Conservation (phyloP, 2,888 invertebrate species). For the Hololepta plana region DNA sequence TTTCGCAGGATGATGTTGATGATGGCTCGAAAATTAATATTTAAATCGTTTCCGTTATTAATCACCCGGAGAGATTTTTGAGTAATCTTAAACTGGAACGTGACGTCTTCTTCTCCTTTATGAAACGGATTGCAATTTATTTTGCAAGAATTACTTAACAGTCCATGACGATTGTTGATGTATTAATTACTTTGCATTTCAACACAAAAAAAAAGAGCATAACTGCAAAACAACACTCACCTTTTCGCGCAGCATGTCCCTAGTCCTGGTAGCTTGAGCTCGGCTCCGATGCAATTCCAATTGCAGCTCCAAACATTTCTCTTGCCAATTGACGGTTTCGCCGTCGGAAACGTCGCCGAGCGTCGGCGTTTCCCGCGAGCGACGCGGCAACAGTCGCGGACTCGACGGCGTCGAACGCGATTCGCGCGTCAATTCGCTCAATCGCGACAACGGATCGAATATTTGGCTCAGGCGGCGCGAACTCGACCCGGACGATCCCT, state of each 20-base stretch:
- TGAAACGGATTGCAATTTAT: too few relatives aligned
- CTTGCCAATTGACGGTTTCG: constrained; percentile 63
- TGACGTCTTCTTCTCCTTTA: too few relatives aligned
- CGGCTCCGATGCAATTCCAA: constrained; percentile 71
- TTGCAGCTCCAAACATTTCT: constrained; percentile 70
- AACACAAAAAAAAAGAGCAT: not conserved
- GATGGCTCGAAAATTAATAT: too few relatives aligned
- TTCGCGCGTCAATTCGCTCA: constrained; percentile 41
- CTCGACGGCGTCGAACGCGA: constrained; percentile 48
- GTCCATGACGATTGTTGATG: too few relatives aligned
- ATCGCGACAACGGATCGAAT: constrained; percentile 60
- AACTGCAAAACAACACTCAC: constrained; percentile 30
- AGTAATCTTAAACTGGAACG: too few relatives aligned
- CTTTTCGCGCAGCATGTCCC: constrained; percentile 82
- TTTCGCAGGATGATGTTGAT: too few relatives aligned
- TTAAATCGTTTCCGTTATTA: too few relatives aligned
- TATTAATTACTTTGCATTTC: too few relatives aligned
- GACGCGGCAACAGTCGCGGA: constrained; percentile 50
- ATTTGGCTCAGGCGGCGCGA: constrained; percentile 63
- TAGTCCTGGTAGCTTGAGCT: constrained; percentile 70
- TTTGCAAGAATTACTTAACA: too few relatives aligned
- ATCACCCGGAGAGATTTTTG: too few relatives aligned
- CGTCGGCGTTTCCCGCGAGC: constrained; percentile 40
- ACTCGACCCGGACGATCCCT: constrained; percentile 12
- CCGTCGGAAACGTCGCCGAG: constrained; percentile 23